Conservation (phyloP, 2,797 vertebrate species). For the Enteromius viviparus region DNA sequence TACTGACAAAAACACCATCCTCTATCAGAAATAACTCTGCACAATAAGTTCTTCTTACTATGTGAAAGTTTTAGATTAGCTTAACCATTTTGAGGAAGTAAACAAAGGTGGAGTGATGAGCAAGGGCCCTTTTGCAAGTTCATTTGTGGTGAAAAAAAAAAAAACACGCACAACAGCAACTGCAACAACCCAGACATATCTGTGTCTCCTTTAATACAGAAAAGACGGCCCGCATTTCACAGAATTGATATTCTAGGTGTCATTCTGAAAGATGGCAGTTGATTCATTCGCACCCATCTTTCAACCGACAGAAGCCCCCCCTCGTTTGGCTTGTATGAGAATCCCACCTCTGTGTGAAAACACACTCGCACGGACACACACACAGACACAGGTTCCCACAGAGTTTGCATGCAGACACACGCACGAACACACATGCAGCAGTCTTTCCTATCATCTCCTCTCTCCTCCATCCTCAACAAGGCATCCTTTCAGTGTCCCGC, state of each 20-base stretch:
- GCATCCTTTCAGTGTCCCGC: slow-evolving; percentile 76
- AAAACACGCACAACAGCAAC: neutral
- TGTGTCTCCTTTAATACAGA: slow-evolving; percentile 5
- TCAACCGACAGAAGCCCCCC: slow-evolving; percentile 47
- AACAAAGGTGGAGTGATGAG: slow-evolving; percentile 43
- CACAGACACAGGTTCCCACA: slow-evolving; percentile 55
- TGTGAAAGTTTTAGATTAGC: neutral
- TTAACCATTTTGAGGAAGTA: slow-evolving; percentile 38
- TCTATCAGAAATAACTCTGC: neutral
- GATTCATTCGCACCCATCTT: slow-evolving; percentile 40
- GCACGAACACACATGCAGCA: slow-evolving; percentile 67
- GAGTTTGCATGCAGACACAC: slow-evolving; percentile 78
- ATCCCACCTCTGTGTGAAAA: slow-evolving; percentile 68
- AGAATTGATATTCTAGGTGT: slow-evolving; percentile 63
- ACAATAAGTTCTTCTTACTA: slow-evolving; percentile 1
- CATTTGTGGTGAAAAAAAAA: slow-evolving; percentile 3
- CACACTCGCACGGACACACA: slow-evolving; percentile 58
- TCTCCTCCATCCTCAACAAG: slow-evolving; percentile 78
- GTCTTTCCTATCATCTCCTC: slow-evolving; percentile 75
- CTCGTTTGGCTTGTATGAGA: slow-evolving; percentile 49
- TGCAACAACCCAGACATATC: slow-evolving; percentile 3
- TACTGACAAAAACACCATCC: neutral
- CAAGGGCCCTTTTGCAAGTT: slow-evolving; percentile 39
- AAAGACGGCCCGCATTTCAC: slow-evolving; percentile 42
- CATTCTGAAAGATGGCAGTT: slow-evolving; percentile 48